phyloP scores from a whole-genome alignment of 2,113 vertebrate genomes.

The Chionodraco myersi region DNA sequence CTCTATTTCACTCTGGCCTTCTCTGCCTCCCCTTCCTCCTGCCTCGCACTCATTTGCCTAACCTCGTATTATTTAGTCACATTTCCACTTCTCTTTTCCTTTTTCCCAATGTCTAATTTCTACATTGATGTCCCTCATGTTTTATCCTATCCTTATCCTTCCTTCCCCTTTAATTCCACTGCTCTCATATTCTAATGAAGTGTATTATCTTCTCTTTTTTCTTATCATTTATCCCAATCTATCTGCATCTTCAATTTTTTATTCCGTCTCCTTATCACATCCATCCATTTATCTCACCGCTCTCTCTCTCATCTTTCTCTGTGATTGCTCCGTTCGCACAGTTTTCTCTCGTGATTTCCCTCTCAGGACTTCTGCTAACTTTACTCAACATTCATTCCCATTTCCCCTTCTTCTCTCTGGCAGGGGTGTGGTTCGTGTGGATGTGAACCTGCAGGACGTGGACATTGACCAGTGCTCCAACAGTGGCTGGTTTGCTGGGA shows the following conservation, averaged over 20 bases:
- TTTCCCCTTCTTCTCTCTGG: background rate
- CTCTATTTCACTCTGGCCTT: constrained; percentile 26
- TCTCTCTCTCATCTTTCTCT: background rate
- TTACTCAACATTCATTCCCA: background rate
- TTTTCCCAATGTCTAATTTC: background rate
- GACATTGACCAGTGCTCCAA: constrained; percentile 97
- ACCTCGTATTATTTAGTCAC: background rate
- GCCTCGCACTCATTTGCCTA: background rate
- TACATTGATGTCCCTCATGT: background rate
- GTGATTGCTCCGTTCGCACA: background rate
- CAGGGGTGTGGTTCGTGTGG: constrained; percentile 94
- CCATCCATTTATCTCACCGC: background rate
- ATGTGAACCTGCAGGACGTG: constrained; percentile 95
- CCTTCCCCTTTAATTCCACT: background rate
- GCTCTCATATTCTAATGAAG: background rate
- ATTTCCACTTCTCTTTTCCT: background rate
- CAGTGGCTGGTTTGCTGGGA: constrained; percentile 96
- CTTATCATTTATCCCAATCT: constrained; percentile 5
- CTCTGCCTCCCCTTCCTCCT: constrained; percentile 1
- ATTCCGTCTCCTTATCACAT: background rate
- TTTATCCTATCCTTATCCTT: background rate
- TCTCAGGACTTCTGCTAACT: background rate
- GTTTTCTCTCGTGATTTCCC: background rate
- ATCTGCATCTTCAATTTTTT: constrained; percentile 3
- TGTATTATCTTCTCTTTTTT: background rate